These are phyloP conservation scores for Hypomesus transpacificus DNA, from an alignment of 2,113 vertebrate species.

Conservation along the genomic window DNA sequence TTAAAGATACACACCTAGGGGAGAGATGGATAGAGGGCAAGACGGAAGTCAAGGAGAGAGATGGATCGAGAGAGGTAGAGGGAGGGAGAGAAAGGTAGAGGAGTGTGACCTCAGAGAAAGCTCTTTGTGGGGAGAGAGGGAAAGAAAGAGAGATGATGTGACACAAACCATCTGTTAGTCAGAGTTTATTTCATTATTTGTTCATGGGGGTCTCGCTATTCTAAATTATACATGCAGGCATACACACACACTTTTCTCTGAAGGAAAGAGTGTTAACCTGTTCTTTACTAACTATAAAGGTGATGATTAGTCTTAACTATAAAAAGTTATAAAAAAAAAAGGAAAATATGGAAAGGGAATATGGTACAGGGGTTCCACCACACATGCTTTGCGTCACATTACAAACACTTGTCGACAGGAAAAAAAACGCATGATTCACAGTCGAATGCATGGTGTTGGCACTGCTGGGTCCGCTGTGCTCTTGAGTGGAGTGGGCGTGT, in stretches of 20 bases:
- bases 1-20: too few relatives aligned
- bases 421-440: too few relatives aligned
- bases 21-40: too few relatives aligned
- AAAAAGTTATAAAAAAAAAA: too few relatives aligned
- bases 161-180: constrained; percentile 64
- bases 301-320: too few relatives aligned
- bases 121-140: constrained; percentile 1
- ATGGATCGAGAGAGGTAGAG: constrained; percentile 1
- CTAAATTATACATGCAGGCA: not conserved
- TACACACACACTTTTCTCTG: not conserved
- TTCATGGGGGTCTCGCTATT: constrained; percentile 8
- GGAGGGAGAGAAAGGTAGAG: not conserved
- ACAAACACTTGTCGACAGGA: too few relatives aligned
- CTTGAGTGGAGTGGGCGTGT: not conserved
- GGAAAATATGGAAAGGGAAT: too few relatives aligned
- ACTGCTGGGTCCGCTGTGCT: too few relatives aligned
- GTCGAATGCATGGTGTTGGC: too few relatives aligned
- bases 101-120: not conserved
- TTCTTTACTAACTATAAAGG: too few relatives aligned
- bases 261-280: not conserved
- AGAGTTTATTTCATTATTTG: constrained; percentile 46
- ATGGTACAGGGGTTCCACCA: too few relatives aligned
- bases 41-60: not conserved
- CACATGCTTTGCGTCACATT: too few relatives aligned
- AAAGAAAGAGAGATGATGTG: constrained; percentile 42